Conservation (phyloP, 2,888 invertebrate genomes). For the Hypselothyrea guttata region DNA sequence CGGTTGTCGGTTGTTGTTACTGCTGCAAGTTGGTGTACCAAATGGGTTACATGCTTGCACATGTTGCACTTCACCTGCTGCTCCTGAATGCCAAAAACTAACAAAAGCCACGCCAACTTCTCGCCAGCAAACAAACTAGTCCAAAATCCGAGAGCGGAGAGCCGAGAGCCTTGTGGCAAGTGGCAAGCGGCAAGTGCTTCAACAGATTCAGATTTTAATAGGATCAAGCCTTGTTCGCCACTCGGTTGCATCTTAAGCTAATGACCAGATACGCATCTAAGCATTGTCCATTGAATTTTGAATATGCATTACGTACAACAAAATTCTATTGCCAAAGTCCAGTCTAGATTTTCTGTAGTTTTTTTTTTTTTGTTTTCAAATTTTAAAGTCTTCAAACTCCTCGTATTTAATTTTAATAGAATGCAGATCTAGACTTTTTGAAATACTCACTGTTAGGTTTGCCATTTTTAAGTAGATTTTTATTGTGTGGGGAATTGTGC, state of each 20-base stretch:
- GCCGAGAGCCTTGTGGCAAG: too few species aligned
- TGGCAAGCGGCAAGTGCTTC: conserved; percentile 3
- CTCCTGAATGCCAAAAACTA: conserved; percentile 14
- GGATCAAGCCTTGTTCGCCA: conserved; percentile 28
- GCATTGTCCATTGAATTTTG: neutral
- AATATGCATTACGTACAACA: too few species aligned
- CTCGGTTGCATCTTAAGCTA: conserved; percentile 3
- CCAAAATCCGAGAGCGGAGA: too few species aligned
- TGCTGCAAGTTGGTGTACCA: conserved; percentile 59
- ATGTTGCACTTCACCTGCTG: conserved; percentile 52
- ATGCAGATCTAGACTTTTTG: too few species aligned
- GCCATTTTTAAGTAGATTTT: too few species aligned
- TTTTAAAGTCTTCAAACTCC: too few species aligned
- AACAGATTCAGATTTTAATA: conserved; percentile 36
- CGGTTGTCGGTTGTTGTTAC: conserved; percentile 7
- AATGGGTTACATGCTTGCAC: conserved; percentile 72
- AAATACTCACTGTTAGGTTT: too few species aligned
- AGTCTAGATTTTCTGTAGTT: too few species aligned
- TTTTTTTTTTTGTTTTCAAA: too few species aligned
- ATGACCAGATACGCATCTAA: neutral
- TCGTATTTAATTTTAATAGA: too few species aligned
- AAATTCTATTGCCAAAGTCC: too few species aligned
- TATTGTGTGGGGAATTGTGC: too few species aligned
- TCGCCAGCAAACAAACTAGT: neutral
- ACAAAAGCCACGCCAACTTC: conserved; percentile 22